Evolutionary conservation across 2,888 invertebrate species (phyloP), one percentile per base, ranked within the genome.

Genomic region (Athalia rosae): DNA sequence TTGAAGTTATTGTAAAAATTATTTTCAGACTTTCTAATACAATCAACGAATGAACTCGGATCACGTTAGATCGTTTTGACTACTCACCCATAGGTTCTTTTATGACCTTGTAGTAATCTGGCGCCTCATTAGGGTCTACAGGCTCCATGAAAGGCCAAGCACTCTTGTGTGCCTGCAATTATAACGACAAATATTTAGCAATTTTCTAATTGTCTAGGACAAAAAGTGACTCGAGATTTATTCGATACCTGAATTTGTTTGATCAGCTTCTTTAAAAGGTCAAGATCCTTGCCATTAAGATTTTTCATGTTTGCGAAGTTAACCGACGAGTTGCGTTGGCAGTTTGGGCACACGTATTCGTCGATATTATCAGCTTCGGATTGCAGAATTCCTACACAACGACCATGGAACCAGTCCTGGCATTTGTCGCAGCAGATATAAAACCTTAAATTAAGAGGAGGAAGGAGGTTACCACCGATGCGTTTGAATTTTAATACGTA

Each of bases 351-450:
- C 82, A 97, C 94, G 87, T 99, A 99, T 85, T 98, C 97, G 86
- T 98, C 98, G 83, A 99, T 97, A 84, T 95, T 95, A 87, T 98
- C 97, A 41, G 98, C 98, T 89, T 98, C 98, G 3, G 96, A 96
- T 87, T 97, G 97, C 71, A 97, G 91, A 86, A 98, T 97, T 58
- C 99, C 99, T 63, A 99, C 99, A 90, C 99, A 99, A 78, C 97
- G 93, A 6, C 99, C 99, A 90, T 99, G 99, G 92, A 98, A 99
- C 99, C 99, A 99, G 90, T 98, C 99, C 90, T 99, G 98, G 90
- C 99, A 99, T 81, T 96, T 95, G 91, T 99, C 99, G 90, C 99
- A 99, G 89, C 98, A 99, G 87, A 99, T 98, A 90, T 99, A 99
- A 92, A 99, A 99, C 90, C 97, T 97, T 89, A 59, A 92, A 91